Evolutionary conservation across 2,797 vertebrate species (phyloP).

Genomic region (Triplophysa bombifrons): DNA sequence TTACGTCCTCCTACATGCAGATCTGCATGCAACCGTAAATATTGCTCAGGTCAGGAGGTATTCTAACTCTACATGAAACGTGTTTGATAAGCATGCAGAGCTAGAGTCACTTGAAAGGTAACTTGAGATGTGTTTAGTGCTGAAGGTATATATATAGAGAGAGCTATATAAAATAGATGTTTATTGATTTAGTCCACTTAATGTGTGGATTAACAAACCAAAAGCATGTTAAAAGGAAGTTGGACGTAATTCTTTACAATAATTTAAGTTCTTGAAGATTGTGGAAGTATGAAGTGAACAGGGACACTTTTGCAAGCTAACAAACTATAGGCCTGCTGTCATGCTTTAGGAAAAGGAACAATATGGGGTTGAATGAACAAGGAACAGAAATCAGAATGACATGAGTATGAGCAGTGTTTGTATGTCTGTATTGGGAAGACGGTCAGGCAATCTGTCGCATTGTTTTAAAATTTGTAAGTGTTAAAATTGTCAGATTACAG

Average conservation of each 20-base stretch:
- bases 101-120: conserved; percentile 63
- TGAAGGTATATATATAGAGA: conserved; percentile 13
- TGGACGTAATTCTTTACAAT: conserved; percentile 4
- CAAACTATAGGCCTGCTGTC: conserved; percentile 76
- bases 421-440: conserved; percentile 9
- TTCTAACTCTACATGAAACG: conserved; percentile 65
- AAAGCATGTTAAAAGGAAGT: conserved; percentile 46
- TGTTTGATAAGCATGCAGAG: conserved; percentile 71
- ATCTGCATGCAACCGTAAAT: conserved; percentile 70
- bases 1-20: conserved; percentile 60
- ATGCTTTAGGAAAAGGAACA: conserved; percentile 60
- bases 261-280: conserved; percentile 1
- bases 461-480: not conserved
- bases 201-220: conserved; percentile 42
- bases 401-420: not conserved
- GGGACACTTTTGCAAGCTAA: conserved; percentile 33
- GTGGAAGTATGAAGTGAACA: not conserved
- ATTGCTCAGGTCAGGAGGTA: conserved; percentile 79
- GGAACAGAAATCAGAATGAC: not conserved
- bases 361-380: not conserved
- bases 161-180: conserved; percentile 10
- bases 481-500: not conserved
- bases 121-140: conserved; percentile 13
- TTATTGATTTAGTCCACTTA: conserved; percentile 30
- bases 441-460: not conserved